Conservation (phyloP, 2,888 invertebrate species). For the Horisme vitalbata region DNA sequence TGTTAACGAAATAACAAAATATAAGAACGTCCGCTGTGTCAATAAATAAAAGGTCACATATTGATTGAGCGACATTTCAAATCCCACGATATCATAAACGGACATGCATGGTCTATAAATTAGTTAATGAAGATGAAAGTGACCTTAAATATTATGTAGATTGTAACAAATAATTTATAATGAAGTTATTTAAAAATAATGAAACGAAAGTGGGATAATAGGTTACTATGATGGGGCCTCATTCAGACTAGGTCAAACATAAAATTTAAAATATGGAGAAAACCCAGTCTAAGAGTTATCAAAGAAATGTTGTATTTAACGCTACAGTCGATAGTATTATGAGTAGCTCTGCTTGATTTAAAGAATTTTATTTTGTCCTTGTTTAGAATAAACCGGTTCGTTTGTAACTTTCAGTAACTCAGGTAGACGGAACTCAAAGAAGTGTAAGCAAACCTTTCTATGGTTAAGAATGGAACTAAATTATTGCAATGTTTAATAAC, state of each 20-base stretch:
- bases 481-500: no score
- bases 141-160: constrained; percentile 1
- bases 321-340: no score
- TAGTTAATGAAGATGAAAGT: constrained; percentile 15
- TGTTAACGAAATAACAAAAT: constrained; percentile 66
- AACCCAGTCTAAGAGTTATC: constrained; percentile 14
- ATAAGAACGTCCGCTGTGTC: constrained; percentile 53
- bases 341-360: constrained; percentile 23
- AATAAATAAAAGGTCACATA: constrained; percentile 60
- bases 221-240: constrained; percentile 27
- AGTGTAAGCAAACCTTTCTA: neutral
- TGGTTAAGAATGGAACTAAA: no score
- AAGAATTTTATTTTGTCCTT: constrained; percentile 24
- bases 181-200: constrained; percentile 15
- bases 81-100: neutral
- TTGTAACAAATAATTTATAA: constrained; percentile 17
- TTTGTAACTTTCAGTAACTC: constrained; percentile 19
- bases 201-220: constrained; percentile 29
- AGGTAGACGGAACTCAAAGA: constrained; percentile 5
- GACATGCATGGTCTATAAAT: constrained; percentile 2
- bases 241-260: constrained; percentile 26
- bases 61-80: constrained; percentile 11
- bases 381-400: constrained; percentile 25
- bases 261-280: constrained; percentile 26
- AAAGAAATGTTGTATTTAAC: constrained; percentile 32